Conservation (phyloP, 1,140 invertebrate genomes). For the Drosophila nebulosa region DNA sequence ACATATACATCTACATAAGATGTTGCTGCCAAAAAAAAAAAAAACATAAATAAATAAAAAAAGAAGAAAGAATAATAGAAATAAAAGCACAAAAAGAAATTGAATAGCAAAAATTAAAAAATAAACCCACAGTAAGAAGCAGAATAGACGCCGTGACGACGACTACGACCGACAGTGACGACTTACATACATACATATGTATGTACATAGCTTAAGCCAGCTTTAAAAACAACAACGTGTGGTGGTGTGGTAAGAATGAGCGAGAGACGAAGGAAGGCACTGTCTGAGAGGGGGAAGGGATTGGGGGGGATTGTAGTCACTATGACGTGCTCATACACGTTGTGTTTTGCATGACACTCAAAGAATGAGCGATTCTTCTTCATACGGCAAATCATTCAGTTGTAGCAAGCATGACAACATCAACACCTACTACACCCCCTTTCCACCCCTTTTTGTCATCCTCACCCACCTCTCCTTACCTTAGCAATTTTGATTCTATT, state of each 20-base stretch:
- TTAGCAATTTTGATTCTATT: no score
- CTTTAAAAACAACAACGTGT: neutral
- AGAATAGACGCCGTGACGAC: slow-evolving; percentile 17
- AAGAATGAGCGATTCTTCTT: neutral
- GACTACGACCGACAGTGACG: neutral
- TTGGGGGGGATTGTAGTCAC: neutral
- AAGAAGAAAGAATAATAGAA: slow-evolving; percentile 9
- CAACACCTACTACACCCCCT: neutral
- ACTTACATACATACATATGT: no score
- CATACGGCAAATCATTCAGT: neutral
- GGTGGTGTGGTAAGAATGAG: neutral
- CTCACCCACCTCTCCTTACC: neutral
- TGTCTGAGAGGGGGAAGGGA: neutral
- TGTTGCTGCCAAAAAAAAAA: neutral
- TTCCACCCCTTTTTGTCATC: neutral
- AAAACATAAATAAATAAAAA: slow-evolving; percentile 16
- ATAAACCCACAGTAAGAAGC: slow-evolving; percentile 5
- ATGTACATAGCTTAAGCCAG: neutral
- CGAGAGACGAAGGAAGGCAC: neutral
- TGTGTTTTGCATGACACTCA: neutral
- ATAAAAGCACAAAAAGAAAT: slow-evolving; percentile 4
- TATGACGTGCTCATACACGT: neutral
- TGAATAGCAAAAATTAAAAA: neutral
- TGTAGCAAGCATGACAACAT: neutral
- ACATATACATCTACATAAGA: neutral